Evolutionary conservation across 2,888 invertebrate genomes (phyloP), one percentile per base, ranked within the genome.

Genomic region (Tolmerus cingulatus): DNA sequence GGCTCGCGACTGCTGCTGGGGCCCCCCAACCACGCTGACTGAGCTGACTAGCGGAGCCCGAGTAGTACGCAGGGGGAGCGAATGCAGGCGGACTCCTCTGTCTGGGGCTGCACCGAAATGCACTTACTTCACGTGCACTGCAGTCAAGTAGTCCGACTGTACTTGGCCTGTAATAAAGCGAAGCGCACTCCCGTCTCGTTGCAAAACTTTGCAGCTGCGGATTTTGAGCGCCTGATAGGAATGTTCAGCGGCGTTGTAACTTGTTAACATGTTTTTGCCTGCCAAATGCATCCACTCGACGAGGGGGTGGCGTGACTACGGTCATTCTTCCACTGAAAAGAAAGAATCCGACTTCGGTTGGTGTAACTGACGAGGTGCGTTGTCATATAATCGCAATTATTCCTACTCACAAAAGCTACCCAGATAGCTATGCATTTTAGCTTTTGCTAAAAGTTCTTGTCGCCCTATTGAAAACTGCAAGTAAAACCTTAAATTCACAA

Each of bases 171-270:
- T 84, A 84, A 84, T 66, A 43, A 84, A 57, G 40, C 84, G 84
- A 16, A 40, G 84, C 66, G 66, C 74, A 66, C 74, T 66, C 66
- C 66, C n/a, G 84, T 37, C 37, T 37, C 51, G 84, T 84, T 84
- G 84, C 84, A 84, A 74, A 37, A 84, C 37, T 74, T 87, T 87
- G 86, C 87, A 88, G 89, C 89, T 84, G 78, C 85, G 77, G 88
- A 88, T 89, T 89, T 90, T 90, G 90, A 79, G 89, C 88, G 90
- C 90, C 90, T 90, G 90, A 81, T 90, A 89, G 89, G 88, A 86
- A 88, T 90, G 90, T 90, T 89, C 90, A 90, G 89, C 89, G 89
- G 89, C 89, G 90, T 90, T 90, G 90, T 90, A 90, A 90, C 89
- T 90, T 90, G 90, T 90, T 90, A 90, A 90, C 90, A 90, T 89